Percentiles rank a stretch among this genome's conserved stretches.
Evolutionary conservation across 2,888 invertebrate genomes (phyloP).

Genomic region (Anagyrus pseudococci): DNA sequence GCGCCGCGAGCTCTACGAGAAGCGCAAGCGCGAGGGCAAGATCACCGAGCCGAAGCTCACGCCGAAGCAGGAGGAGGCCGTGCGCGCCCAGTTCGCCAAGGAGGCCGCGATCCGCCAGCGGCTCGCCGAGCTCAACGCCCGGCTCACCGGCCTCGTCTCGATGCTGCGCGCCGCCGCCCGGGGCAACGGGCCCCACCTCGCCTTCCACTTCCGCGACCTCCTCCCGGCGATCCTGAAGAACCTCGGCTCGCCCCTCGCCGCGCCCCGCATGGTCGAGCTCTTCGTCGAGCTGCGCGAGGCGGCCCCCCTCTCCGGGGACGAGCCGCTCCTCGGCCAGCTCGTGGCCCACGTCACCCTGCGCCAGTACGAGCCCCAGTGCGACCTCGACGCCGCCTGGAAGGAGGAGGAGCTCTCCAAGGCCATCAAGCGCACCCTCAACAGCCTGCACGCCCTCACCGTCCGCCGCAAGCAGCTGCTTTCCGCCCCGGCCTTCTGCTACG

Average conservation of each 20-base stretch:
- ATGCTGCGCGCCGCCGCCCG: slow-evolving; percentile 63
- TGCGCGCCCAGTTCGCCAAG: slow-evolving; percentile 84
- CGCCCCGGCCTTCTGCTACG: slow-evolving; percentile 82
- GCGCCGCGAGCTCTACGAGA: slow-evolving; percentile 90
- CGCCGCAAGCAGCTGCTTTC: slow-evolving; percentile 64
- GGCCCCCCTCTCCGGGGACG: slow-evolving; percentile 64
- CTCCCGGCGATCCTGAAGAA: slow-evolving; percentile 69
- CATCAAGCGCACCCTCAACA: slow-evolving; percentile 70
- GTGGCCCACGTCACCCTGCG: slow-evolving; percentile 78
- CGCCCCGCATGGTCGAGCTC: slow-evolving; percentile 70
- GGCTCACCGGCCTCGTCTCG: slow-evolving; percentile 60
- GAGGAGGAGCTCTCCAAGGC: slow-evolving; percentile 71
- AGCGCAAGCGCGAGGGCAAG: slow-evolving; percentile 81
- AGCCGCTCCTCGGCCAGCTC: slow-evolving; percentile 65
- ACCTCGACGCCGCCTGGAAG: slow-evolving; percentile 79
- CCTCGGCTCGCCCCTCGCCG: slow-evolving; percentile 80
- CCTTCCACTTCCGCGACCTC: slow-evolving; percentile 67
- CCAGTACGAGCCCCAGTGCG: slow-evolving; percentile 78
- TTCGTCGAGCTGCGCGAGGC: slow-evolving; percentile 69
- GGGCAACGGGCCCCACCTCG: slow-evolving; percentile 65
- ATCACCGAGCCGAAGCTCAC: slow-evolving; percentile 75
- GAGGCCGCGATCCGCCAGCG: slow-evolving; percentile 79
- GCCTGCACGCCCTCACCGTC: slow-evolving; percentile 66
- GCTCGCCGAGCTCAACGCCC: slow-evolving; percentile 64
- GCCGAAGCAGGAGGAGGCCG: slow-evolving; percentile 90